Base-by-base conservation (phyloP, 1,140 invertebrate species). In the Brachystomella parvula region DNA sequence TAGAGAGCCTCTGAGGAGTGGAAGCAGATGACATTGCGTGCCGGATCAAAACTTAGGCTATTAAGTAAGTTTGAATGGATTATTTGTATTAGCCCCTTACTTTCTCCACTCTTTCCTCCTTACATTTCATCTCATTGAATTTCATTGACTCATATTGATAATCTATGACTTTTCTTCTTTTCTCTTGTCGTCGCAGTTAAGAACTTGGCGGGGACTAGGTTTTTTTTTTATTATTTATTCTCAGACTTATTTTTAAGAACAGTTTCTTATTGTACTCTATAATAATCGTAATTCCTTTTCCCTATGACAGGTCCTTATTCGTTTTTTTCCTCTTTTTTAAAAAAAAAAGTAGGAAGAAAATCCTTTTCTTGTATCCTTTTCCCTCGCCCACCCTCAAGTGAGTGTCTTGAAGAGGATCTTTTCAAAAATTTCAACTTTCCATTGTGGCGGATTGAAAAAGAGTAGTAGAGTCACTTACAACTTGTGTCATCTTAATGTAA, bases 141-240 rank as follows among this genome's bases (percentile, higher is more conserved):
- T 59, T 59, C 57, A 59, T 59, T 59, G 57, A 59, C 57, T 59
- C 57, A 29, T 21, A 28, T 31, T 59, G 57, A 59, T 31, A 59
- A 59, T 59, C 57, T 59, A 59, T 59, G 57, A 30, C 12, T 53
- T 26, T 53, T 21, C 6, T 53, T 24, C 35, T 39, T 39, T 39
- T 6, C 6, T 9, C 6, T 39, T 39, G 35, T 19, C 19, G 6
- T 39, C 35, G 6, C 6, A 39, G 35, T 53, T 15, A 53, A 21
- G 24, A 24, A 53, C 6, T 6, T 53, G 15, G 49, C 24, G n/a
- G n/a, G 39, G n/a, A 12, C 39, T 44, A 12, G 9, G 9, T n/a
- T n/a, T n/a, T 12, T 44, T 44, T 44, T 12, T 44, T 12, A 12
- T 12, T n/a, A 12, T 21, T 53, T 53, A 12, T 26, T 24, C 49